phyloP scores from a whole-genome alignment of 2,797 vertebrate species.

The Momotus momota region DNA sequence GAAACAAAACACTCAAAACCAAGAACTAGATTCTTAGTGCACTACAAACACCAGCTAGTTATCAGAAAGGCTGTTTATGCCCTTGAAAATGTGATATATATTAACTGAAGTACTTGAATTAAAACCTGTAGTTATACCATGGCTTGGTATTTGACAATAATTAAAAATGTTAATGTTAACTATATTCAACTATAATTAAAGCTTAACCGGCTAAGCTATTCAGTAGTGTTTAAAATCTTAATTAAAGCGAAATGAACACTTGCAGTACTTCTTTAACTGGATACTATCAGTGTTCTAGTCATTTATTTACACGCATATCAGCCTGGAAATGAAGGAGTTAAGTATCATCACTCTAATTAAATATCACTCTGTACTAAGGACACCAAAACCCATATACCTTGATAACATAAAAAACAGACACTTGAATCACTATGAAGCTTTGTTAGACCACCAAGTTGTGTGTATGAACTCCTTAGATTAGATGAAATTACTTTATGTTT shows the following conservation, averaged over 20 bases:
- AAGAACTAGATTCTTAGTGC: not conserved
- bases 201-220: not conserved
- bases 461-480: not conserved
- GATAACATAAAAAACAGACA: fast-evolving
- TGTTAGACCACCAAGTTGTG: not conserved
- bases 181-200: not conserved
- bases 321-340: not conserved
- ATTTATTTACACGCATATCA: not conserved
- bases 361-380: not conserved
- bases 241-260: not conserved
- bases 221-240: not conserved
- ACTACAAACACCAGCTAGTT: not conserved
- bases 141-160: not conserved
- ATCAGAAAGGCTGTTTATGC: not conserved
- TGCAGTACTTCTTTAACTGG: not conserved
- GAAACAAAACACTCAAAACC: not conserved
- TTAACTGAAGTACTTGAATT: not conserved
- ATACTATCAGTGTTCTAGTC: not conserved
- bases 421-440: not conserved
- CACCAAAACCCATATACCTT: not conserved
- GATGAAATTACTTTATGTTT: not conserved
- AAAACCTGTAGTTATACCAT: not conserved
- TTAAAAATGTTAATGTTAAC: not conserved
- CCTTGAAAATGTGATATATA: not conserved
- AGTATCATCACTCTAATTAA: not conserved